Percentiles rank a stretch among this genome's conserved stretches.
These are phyloP conservation scores for Drosophila meridiana DNA, from an alignment of 2,888 invertebrate genomes.

Conservation along the genomic window DNA sequence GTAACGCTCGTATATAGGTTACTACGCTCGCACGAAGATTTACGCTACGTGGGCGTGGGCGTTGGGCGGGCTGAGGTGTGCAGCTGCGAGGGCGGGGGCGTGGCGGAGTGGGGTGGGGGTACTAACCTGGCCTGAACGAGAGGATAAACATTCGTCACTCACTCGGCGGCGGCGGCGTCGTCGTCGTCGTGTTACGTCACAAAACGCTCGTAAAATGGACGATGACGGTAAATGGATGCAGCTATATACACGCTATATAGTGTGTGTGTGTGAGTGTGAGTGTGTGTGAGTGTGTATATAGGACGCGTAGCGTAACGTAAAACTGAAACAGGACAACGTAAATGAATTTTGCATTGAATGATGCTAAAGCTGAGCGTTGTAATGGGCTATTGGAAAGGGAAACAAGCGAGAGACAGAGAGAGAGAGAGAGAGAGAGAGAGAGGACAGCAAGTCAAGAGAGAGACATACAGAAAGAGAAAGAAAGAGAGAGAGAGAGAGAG, in stretches of 20 bases:
- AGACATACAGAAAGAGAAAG: neutral
- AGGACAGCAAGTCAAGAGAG: neutral
- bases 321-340: slow-evolving; percentile 78
- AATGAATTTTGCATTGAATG: slow-evolving; percentile 79
- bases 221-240: slow-evolving; percentile 61
- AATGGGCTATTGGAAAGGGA: slow-evolving; percentile 15
- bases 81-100: neutral
- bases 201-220: slow-evolving; percentile 55
- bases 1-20: slow-evolving; percentile 72
- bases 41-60: slow-evolving; percentile 62
- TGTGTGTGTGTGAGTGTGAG: slow-evolving; percentile 8
- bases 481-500: neutral
- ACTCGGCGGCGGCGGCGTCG: slow-evolving; percentile 35
- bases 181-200: slow-evolving; percentile 63
- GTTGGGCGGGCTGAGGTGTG: neutral
- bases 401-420: slow-evolving; percentile 1
- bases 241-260: slow-evolving; percentile 14
- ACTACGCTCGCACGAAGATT: slow-evolving; percentile 73
- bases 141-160: slow-evolving; percentile 69
- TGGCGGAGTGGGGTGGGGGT: neutral
- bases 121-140: slow-evolving; percentile 39
- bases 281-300: slow-evolving; percentile 46
- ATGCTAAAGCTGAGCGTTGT: slow-evolving; percentile 50
- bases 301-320: slow-evolving; percentile 77
- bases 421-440: neutral